Evolutionary conservation across 2,888 invertebrate species (phyloP), one percentile per base, ranked within the genome.

Genomic region (Erebia palarica): DNA sequence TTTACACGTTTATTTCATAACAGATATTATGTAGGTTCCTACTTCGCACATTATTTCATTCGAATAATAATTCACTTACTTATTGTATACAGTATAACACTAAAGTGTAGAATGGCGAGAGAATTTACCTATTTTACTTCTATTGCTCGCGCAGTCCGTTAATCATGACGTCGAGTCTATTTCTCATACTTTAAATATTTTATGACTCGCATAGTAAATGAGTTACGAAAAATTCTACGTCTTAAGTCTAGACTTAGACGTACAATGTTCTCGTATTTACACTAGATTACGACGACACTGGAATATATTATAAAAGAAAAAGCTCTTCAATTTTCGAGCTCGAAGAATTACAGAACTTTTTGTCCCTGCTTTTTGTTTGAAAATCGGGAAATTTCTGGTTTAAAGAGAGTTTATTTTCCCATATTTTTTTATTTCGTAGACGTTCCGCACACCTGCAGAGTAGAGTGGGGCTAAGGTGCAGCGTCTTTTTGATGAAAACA

Each of bases 231-330:
- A 69, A 69, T 42, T 13, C 42, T 8, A 44, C 13, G 7, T 7
- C 7, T 13, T 21, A 14, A 68, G 74, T 72, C 72, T 74, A 71
- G 72, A 72, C 74, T 55, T 55, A 53, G 59, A 44, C 14, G 64
- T 53, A 49, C 69, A 70, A 70, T 70, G 68, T 70, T 68, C 71
- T 57, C 55, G 66, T 55, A 69, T 71, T 71, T 61, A 44, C 63
- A 53, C 67, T 47, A 59, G 67, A 70, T 73, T 67, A 69, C 69
- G 59, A 73, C 67, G 70, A 58, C 44, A 49, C 27, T 65, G 27
- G 58, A 59, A 59, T 65, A 65, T 49, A 36, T 65, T 59, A 47
- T 47, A 27, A 59, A 42, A 59, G 58, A 58, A 36, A 36, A 64
- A 79, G 2, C 13, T 49, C 55, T 66, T 66, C 53, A 49, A 47